phyloP scores from a whole-genome alignment of 30 jellyfish, hydroid and myxozoan genomes.

The Chrysaora quinquecirrha region DNA sequence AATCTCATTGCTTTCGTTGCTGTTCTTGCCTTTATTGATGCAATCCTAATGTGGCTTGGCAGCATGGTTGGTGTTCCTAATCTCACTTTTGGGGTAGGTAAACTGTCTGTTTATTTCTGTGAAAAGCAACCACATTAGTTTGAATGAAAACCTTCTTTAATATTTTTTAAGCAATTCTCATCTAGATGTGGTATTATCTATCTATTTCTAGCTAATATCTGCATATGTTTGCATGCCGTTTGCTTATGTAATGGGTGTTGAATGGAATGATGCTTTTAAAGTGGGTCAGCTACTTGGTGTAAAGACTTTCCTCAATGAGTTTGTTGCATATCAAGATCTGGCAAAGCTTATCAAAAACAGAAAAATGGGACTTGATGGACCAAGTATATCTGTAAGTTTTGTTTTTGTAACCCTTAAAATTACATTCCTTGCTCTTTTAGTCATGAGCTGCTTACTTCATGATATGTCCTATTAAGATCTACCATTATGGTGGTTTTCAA shows the following conservation, averaged over 20 bases:
- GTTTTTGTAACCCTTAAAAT: too few relatives aligned
- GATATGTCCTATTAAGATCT: too few relatives aligned
- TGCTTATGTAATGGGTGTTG: conserved; percentile 88
- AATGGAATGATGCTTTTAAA: conserved; percentile 78
- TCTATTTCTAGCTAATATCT: conserved; percentile 50
- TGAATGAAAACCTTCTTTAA: too few relatives aligned
- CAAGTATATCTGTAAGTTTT: conserved; percentile 37
- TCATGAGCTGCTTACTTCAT: too few relatives aligned
- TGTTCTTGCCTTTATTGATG: conserved; percentile 61
- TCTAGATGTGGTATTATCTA: too few relatives aligned
- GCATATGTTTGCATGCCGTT: conserved; percentile 81
- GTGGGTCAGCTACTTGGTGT: conserved; percentile 79
- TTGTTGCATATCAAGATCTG: conserved; percentile 68
- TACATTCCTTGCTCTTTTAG: too few relatives aligned
- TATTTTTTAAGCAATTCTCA: too few relatives aligned
- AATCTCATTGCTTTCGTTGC: conserved; percentile 82
- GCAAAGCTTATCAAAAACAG: conserved; percentile 49
- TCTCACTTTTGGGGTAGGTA: conserved; percentile 58
- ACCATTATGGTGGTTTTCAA: too few relatives aligned
- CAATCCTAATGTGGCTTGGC: conserved; percentile 67
- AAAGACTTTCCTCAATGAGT: conserved; percentile 74
- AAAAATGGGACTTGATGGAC: conserved; percentile 33
- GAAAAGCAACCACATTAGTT: too few relatives aligned
- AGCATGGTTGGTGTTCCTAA: conserved; percentile 59
- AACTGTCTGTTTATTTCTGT: too few relatives aligned